These are phyloP conservation scores for Andrena cerasifolii DNA, from an alignment of 1,140 invertebrate species.

Conservation along the genomic window DNA sequence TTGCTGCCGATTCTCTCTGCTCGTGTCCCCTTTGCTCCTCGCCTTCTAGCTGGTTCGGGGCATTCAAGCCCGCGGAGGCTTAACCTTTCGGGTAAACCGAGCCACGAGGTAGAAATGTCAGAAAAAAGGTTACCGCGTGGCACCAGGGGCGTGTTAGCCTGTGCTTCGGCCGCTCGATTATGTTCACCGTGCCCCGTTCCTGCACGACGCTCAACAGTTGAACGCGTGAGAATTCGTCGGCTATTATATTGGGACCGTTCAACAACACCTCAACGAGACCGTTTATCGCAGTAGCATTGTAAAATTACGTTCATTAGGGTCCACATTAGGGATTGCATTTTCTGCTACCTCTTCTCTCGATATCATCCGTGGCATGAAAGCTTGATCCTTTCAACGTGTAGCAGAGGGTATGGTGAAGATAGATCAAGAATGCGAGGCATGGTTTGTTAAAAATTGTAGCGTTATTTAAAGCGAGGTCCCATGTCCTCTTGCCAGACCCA, in stretches of 20 bases:
- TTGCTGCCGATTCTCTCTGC: slow-evolving; percentile 3
- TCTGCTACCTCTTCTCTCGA: too few relatives aligned
- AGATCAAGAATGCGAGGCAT: too few relatives aligned
- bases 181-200: slow-evolving; percentile 29
- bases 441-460: too few relatives aligned
- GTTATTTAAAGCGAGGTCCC: too few relatives aligned
- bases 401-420: too few relatives aligned
- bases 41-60: slow-evolving; percentile 15
- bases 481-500: too few relatives aligned
- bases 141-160: slow-evolving; percentile 63
- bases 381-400: too few relatives aligned
- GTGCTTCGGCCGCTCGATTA: slow-evolving; percentile 52
- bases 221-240: slow-evolving; percentile 48
- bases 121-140: slow-evolving; percentile 67
- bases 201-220: slow-evolving; percentile 23
- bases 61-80: slow-evolving; percentile 46
- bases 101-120: slow-evolving; percentile 65
- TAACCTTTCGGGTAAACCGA: slow-evolving; percentile 65
- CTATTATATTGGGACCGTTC: slow-evolving; percentile 1
- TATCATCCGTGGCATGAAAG: too few relatives aligned
- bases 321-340: too few relatives aligned
- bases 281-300: neutral
- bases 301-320: too few relatives aligned
- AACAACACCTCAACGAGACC: neutral
- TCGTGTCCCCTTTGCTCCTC: neutral